Evolutionary conservation across 2,797 vertebrate species (phyloP).

Genomic region (Microcaecilia unicolor): DNA sequence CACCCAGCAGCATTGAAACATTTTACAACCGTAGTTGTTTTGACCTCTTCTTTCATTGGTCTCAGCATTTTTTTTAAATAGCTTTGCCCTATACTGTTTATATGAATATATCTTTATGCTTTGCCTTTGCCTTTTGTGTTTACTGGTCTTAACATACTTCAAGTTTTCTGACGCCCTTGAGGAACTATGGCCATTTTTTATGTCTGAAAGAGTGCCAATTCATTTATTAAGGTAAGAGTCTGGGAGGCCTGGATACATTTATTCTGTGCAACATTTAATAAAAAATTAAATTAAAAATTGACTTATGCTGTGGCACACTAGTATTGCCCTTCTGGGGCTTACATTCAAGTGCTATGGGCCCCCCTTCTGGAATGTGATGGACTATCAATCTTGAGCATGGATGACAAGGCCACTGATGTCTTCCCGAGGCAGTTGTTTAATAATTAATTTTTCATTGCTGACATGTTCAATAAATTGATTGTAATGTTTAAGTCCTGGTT

Average conservation of each 20-base stretch:
- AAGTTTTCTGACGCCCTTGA: constrained; percentile 56
- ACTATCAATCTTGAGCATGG: constrained; percentile 45
- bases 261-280: constrained; percentile 60
- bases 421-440: constrained; percentile 55
- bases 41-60: constrained; percentile 47
- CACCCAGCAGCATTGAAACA: constrained; percentile 18
- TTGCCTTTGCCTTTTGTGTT: constrained; percentile 52
- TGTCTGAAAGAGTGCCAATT: constrained; percentile 52
- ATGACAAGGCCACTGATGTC: constrained; percentile 51
- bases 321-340: constrained; percentile 48
- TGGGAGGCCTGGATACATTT: constrained; percentile 50
- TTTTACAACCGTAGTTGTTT: constrained; percentile 32
- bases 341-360: constrained; percentile 36
- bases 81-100: constrained; percentile 24
- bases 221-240: constrained; percentile 56
- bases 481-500: constrained; percentile 50
- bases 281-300: constrained; percentile 66
- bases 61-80: constrained; percentile 52
- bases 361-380: constrained; percentile 34
- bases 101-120: constrained; percentile 52
- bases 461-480: constrained; percentile 55
- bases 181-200: constrained; percentile 47
- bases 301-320: constrained; percentile 48
- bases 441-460: constrained; percentile 63
- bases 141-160: constrained; percentile 53